phyloP scores from a whole-genome alignment of 2,888 invertebrate genomes.

The Cheilosia pagana region DNA sequence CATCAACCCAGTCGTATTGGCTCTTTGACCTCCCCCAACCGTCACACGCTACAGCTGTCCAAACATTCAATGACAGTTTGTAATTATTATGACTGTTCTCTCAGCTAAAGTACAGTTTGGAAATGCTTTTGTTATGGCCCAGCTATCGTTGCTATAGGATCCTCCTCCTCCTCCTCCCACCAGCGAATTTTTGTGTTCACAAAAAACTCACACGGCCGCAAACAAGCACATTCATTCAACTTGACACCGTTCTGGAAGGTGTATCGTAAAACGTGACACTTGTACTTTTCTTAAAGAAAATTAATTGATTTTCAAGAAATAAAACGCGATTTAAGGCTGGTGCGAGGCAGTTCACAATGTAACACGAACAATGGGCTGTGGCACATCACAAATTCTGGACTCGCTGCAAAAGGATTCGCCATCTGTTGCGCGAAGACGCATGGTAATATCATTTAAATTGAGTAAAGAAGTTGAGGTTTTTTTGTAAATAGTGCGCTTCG shows the following conservation, averaged over 20 bases:
- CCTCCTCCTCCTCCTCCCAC: slow-evolving; percentile 18
- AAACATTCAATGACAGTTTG: slow-evolving; percentile 59
- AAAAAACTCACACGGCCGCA: slow-evolving; percentile 21
- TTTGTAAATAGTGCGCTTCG: background rate
- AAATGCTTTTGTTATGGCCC: slow-evolving; percentile 59
- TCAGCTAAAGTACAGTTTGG: slow-evolving; percentile 7
- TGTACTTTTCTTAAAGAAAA: background rate
- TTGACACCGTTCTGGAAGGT: slow-evolving; percentile 41
- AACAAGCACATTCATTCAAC: slow-evolving; percentile 57
- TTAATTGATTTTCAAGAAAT: slow-evolving; percentile 9
- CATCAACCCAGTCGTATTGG: background rate
- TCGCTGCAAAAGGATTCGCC: slow-evolving; percentile 50
- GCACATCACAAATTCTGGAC: slow-evolving; percentile 58
- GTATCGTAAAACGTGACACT: slow-evolving; percentile 47
- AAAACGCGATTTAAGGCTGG: slow-evolving; percentile 17
- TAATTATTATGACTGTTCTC: slow-evolving; percentile 55
- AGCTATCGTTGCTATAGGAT: slow-evolving; percentile 49
- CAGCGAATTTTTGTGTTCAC: slow-evolving; percentile 12
- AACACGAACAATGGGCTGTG: slow-evolving; percentile 64
- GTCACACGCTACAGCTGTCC: slow-evolving; percentile 37
- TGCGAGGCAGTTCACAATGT: slow-evolving; percentile 49
- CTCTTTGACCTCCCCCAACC: background rate
- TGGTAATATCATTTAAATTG: slow-evolving; percentile 32
- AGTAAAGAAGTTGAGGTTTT: background rate
- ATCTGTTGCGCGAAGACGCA: slow-evolving; percentile 57